phyloP scores from a whole-genome alignment of 1,140 invertebrate species.

The Drosophila sucinea region DNA sequence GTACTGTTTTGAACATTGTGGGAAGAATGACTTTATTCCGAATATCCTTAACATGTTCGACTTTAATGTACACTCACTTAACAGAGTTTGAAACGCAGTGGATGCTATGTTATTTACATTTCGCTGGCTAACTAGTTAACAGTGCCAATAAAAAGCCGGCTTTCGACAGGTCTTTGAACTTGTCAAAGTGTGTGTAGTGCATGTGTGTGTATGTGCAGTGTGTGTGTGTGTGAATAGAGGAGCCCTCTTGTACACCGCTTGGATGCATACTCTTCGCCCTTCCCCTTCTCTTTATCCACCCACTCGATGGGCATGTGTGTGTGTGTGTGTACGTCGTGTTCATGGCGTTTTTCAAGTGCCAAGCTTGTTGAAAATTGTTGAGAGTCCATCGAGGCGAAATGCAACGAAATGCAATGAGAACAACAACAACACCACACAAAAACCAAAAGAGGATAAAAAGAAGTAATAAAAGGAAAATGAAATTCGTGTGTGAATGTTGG shows the following conservation, averaged over 20 bases:
- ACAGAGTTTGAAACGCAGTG: background rate
- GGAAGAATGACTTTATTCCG: background rate
- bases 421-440: background rate
- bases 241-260: slow-evolving; percentile 32
- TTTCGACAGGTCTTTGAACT: slow-evolving; percentile 71
- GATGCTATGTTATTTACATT: slow-evolving; percentile 29
- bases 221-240: slow-evolving; percentile 32
- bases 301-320: too few relatives aligned
- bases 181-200: slow-evolving; percentile 24
- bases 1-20: background rate
- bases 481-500: slow-evolving; percentile 38
- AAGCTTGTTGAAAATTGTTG: slow-evolving; percentile 51
- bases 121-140: slow-evolving; percentile 24
- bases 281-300: slow-evolving; percentile 24
- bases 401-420: slow-evolving; percentile 52
- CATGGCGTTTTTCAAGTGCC: slow-evolving; percentile 52
- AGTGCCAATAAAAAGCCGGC: slow-evolving; percentile 50
- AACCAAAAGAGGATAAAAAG: background rate
- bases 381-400: slow-evolving; percentile 53
- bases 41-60: background rate
- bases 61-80: background rate
- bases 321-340: slow-evolving; percentile 21
- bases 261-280: background rate
- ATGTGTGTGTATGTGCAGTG: slow-evolving; percentile 22
- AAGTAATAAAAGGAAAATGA: slow-evolving; percentile 44